Evolutionary conservation across 2,113 vertebrate genomes (phyloP).

Genomic region (Trogon melanurus): DNA sequence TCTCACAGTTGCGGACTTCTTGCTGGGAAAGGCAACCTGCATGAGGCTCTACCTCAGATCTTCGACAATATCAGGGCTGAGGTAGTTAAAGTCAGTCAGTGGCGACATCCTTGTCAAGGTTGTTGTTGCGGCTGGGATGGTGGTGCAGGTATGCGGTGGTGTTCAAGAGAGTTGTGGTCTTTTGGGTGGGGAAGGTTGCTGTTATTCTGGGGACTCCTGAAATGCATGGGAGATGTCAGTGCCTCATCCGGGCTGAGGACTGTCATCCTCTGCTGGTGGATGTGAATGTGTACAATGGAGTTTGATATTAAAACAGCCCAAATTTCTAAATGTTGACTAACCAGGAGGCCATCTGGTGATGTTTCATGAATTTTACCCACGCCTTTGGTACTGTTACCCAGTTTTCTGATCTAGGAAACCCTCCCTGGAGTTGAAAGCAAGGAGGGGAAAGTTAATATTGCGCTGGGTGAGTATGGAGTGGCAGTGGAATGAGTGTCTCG

Average conservation of each 20-base stretch:
- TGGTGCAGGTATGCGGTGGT: not conserved
- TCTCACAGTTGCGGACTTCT: not conserved
- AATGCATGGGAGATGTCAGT: not conserved
- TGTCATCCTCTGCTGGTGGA: not conserved
- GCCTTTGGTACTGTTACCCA: not conserved
- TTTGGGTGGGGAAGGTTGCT: not conserved
- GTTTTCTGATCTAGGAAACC: not conserved
- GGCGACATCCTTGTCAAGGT: not conserved
- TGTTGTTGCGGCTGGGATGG: not conserved
- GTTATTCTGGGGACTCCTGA: not conserved
- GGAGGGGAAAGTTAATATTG: rapidly evolving
- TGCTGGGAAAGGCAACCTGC: not conserved
- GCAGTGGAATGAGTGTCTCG: not conserved
- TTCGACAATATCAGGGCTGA: not conserved
- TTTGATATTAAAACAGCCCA: not conserved
- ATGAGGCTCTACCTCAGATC: not conserved
- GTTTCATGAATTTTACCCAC: not conserved
- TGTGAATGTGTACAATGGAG: rapidly evolving
- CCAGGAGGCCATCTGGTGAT: not conserved
- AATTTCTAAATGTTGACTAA: not conserved
- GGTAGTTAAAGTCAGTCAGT: not conserved
- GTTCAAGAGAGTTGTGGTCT: not conserved
- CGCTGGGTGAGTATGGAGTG: not conserved
- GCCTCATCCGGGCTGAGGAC: not conserved
- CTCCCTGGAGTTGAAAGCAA: not conserved